A percentile compares a stretch with the other conserved stretches of the same genome.
These are phyloP conservation scores for Forbesichthys agassizii DNA, from an alignment of 2,113 vertebrate genomes.

Conservation along the genomic window DNA sequence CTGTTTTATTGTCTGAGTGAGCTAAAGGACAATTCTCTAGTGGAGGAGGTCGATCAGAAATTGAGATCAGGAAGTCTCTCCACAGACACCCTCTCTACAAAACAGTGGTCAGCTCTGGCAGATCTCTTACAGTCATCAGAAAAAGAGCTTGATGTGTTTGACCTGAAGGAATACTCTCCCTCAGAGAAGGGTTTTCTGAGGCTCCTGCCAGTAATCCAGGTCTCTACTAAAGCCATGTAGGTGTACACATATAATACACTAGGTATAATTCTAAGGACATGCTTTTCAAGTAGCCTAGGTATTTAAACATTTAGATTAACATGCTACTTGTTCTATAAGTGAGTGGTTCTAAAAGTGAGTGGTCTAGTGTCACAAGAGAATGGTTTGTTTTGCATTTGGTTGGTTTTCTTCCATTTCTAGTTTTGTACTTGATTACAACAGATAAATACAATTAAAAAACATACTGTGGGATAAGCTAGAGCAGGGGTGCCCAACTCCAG, in stretches of 20 bases:
- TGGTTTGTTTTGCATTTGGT: no score
- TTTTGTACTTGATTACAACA: no score
- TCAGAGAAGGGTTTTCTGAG: constrained; percentile 41
- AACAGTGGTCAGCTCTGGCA: constrained; percentile 38
- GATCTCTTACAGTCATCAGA: constrained; percentile 42
- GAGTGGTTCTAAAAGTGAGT: no score
- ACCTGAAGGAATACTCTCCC: constrained; percentile 36
- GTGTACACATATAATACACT: neutral
- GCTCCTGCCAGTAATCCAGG: constrained; percentile 30
- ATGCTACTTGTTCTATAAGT: no score
- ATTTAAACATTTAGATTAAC: no score
- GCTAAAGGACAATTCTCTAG: constrained; percentile 35
- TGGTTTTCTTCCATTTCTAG: no score
- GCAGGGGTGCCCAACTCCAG: no score
- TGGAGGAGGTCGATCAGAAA: constrained; percentile 33
- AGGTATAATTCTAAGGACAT: no score
- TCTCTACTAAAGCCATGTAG: constrained; percentile 39
- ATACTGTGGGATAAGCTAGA: neutral
- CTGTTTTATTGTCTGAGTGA: constrained; percentile 44
- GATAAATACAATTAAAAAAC: neutral
- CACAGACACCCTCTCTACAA: constrained; percentile 11
- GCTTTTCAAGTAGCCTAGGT: no score
- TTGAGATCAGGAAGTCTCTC: constrained; percentile 26
- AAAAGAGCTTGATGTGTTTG: constrained; percentile 26
- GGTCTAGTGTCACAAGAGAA: no score